Conservation (phyloP, 1,140 invertebrate genomes). For the Propsilocerus akamusi region DNA sequence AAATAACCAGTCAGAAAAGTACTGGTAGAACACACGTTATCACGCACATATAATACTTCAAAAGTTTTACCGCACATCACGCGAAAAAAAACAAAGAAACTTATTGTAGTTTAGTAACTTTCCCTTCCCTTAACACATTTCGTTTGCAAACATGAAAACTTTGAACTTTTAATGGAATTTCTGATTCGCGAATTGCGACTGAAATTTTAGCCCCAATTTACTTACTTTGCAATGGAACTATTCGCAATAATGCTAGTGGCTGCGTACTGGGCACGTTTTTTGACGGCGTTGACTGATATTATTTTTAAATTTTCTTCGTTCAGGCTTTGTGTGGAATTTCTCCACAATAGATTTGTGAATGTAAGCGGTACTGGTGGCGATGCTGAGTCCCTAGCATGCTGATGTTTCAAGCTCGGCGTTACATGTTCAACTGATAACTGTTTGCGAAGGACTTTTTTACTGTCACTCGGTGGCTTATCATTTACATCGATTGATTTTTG, state of each 20-base stretch:
- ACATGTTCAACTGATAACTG: constrained; percentile 1
- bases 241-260: background rate
- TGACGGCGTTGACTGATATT: background rate
- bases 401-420: background rate
- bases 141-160: no score
- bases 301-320: background rate
- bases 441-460: background rate
- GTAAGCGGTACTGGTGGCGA: no score
- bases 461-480: background rate
- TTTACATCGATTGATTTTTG: constrained; percentile 1
- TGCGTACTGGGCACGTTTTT: background rate
- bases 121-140: no score
- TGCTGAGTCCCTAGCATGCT: background rate
- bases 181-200: no score
- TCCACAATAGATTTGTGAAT: background rate
- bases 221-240: background rate
- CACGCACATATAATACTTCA: constrained; percentile 1
- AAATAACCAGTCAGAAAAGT: background rate
- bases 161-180: no score
- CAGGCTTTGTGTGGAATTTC: background rate
- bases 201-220: no score
- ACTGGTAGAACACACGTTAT: background rate
- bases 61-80: no score
- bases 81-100: no score
- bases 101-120: no score